Evolutionary conservation across 2,888 invertebrate species (phyloP).

Genomic region (Melanchra persicariae): DNA sequence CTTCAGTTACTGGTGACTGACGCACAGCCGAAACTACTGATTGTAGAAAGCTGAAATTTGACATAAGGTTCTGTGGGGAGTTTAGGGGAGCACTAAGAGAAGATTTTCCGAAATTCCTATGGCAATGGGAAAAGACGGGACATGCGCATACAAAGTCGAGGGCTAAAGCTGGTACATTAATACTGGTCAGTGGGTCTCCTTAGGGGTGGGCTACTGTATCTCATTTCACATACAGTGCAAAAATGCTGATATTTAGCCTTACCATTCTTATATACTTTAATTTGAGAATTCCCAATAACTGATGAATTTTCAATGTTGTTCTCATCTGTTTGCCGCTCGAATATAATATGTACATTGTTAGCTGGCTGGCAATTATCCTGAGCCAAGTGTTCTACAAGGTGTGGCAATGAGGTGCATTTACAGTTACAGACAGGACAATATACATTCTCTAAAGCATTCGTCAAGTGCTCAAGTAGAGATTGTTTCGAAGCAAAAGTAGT

Average conservation of each 20-base stretch:
- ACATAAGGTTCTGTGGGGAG: no score
- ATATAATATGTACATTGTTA: slow-evolving; percentile 55
- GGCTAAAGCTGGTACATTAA: no score
- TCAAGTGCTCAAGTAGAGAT: slow-evolving; percentile 89
- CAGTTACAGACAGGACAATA: slow-evolving; percentile 91
- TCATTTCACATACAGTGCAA: neutral
- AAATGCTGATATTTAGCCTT: slow-evolving; percentile 40
- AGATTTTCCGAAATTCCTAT: no score
- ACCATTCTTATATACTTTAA: slow-evolving; percentile 65
- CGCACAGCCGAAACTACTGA: no score
- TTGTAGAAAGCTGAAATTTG: no score
- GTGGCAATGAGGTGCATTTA: slow-evolving; percentile 88
- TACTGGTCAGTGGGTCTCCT: no score
- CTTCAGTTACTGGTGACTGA: no score
- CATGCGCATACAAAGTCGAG: no score
- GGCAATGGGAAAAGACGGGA: no score
- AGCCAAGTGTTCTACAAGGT: slow-evolving; percentile 91
- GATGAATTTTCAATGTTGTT: slow-evolving; percentile 45
- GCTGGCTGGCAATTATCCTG: slow-evolving; percentile 76
- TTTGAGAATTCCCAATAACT: slow-evolving; percentile 43
- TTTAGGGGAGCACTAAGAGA: no score
- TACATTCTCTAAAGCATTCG: slow-evolving; percentile 87
- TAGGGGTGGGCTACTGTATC: no score
- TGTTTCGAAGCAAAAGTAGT: slow-evolving; percentile 91
- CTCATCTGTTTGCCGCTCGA: slow-evolving; percentile 56